phyloP scores from a whole-genome alignment of 2,888 invertebrate species.

The Parelbella ahira region DNA sequence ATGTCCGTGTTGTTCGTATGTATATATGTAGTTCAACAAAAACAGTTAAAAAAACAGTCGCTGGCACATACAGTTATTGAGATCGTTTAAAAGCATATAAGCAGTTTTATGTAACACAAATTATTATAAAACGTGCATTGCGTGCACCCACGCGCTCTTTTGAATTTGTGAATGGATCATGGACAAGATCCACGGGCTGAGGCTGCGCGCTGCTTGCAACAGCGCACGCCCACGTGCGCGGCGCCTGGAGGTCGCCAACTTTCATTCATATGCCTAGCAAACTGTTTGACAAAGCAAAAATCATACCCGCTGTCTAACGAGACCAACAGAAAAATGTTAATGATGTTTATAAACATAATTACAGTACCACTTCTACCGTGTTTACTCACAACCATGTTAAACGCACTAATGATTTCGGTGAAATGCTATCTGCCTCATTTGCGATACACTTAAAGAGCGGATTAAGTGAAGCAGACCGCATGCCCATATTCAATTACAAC shows the following conservation, averaged over 20 bases:
- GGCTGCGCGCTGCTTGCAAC: constrained; percentile 51
- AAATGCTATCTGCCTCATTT: neutral
- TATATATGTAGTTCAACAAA: no score
- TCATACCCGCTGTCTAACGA: constrained; percentile 15
- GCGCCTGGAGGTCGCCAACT: constrained; percentile 71
- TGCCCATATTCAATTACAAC: no score
- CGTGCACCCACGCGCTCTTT: constrained; percentile 50
- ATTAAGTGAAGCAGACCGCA: no score
- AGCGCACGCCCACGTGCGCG: constrained; percentile 64
- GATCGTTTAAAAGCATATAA: no score
- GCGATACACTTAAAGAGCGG: no score
- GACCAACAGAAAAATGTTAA: constrained; percentile 13
- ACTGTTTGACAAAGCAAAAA: constrained; percentile 25
- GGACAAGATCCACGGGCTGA: constrained; percentile 32
- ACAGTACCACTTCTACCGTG: neutral
- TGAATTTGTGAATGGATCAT: constrained; percentile 63
- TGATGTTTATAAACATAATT: constrained; percentile 6
- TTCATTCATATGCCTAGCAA: constrained; percentile 61
- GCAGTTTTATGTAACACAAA: constrained; percentile 24
- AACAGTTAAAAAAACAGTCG: no score
- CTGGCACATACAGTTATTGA: no score
- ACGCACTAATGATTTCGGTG: constrained; percentile 7
- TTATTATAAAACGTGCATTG: constrained; percentile 29
- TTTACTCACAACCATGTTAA: constrained; percentile 4
- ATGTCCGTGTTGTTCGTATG: no score